Base-by-base conservation (phyloP, 2,797 vertebrate genomes). In the Oreochromis mossambicus region DNA sequence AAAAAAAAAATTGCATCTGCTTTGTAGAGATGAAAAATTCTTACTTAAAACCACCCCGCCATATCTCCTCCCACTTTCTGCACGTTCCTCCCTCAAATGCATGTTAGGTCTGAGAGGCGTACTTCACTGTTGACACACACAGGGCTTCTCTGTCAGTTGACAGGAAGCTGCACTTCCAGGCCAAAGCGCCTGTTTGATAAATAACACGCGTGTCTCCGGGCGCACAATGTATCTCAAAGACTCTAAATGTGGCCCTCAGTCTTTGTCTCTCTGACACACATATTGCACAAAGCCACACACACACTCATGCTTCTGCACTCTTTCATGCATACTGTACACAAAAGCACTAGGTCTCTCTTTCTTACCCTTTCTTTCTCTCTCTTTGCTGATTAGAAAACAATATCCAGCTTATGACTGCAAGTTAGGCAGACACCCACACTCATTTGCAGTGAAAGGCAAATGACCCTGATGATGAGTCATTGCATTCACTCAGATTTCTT, bases 381-480 rank as follows among this genome's bases (percentile, higher is more conserved):
- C 85, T 90, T 83, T 86, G 88, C 90, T 96, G 94, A 96, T 95
- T 95, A 92, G 95, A 94, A 95, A 96, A 95, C 91, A 96, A 96
- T 95, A 96, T 94, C 93, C 91, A 95, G 91, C 92, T 95, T 95
- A 95, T 96, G 95, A 95, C 89, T 94, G 91, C 92, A 95, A 95
- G 92, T 96, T 96, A 95, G 94, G 95, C 91, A 96, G 94, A 96
- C 96, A 94, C 95, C 95, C 96, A 97, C 96, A 95, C 95, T 97
- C 93, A 96, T 97, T 96, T 97, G 93, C 96, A 95, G 92, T 90
- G 91, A 96, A 96, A 96, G 93, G 95, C 94, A 96, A 95, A 95
- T 96, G 95, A 96, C 95, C 95, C 96, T 94, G 93, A 89, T 92
- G 95, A 94, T 97, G 96, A 97, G 93, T 97, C 95, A 96, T 81